phyloP scores from a whole-genome alignment of 64 coral and sea anemone genomes.

The Porites australiensis region DNA sequence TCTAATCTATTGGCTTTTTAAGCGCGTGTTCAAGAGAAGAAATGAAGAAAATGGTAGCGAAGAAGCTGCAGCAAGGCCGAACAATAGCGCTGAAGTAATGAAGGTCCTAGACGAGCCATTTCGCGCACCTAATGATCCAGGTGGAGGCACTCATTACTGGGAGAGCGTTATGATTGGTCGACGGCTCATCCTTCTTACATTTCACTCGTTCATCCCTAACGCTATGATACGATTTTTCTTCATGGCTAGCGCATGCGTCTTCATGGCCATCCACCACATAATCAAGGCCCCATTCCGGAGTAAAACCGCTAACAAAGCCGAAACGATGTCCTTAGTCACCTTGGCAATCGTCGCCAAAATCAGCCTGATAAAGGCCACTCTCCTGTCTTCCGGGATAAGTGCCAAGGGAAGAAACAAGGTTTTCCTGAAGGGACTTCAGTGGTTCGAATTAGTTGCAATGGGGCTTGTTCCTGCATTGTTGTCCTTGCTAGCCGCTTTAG shows the following conservation, averaged over 20 bases:
- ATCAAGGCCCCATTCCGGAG: constrained; percentile 41
- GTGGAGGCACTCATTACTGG: background rate
- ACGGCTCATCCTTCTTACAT: too few species aligned
- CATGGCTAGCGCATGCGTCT: too few species aligned
- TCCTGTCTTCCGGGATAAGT: constrained; percentile 42
- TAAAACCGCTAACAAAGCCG: constrained; percentile 30
- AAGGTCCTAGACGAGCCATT: constrained; percentile 67
- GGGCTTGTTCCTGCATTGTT: constrained; percentile 43
- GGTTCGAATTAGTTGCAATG: too few species aligned
- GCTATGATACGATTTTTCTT: too few species aligned
- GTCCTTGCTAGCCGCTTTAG: constrained; percentile 25
- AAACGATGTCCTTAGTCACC: background rate
- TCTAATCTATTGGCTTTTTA: background rate
- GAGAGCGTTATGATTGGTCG: too few species aligned
- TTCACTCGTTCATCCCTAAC: too few species aligned
- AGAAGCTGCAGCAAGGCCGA: too few species aligned
- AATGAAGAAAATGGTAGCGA: background rate
- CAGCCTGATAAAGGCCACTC: constrained; percentile 45
- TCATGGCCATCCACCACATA: too few species aligned
- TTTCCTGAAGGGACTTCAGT: background rate
- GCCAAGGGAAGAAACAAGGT: constrained; percentile 36
- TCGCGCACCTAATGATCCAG: background rate
- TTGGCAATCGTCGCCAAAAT: too few species aligned
- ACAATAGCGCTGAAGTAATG: background rate
- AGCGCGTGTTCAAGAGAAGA: background rate